Percentiles rank a stretch among this genome's conserved stretches.
These are phyloP conservation scores for Ypsolopha sequella DNA, from an alignment of 2,888 invertebrate genomes.

Conservation along the genomic window DNA sequence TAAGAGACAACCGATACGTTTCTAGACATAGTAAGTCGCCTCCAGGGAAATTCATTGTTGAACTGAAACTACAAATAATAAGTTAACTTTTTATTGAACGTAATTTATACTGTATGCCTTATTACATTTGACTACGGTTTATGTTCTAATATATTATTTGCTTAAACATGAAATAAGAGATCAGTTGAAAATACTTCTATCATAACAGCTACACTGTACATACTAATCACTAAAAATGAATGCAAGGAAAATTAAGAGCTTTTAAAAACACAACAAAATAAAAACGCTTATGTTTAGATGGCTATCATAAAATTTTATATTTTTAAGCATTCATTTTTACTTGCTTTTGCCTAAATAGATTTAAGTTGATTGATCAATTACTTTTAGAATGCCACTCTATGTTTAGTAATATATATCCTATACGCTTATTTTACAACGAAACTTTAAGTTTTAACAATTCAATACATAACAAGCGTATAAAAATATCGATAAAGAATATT, in stretches of 20 bases:
- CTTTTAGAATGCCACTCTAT: background rate
- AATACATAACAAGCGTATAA: slow-evolving; percentile 32
- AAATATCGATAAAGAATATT: slow-evolving; percentile 18
- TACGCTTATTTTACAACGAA: background rate
- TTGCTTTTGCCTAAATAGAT: background rate
- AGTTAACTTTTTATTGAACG: slow-evolving; percentile 66
- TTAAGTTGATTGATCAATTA: background rate
- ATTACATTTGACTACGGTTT: slow-evolving; percentile 51
- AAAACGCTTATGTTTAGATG: background rate
- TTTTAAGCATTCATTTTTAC: background rate
- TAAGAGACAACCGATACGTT: background rate
- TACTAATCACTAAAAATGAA: background rate
- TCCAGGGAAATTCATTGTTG: background rate
- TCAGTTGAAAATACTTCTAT: slow-evolving; percentile 29
- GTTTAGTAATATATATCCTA: too few relatives aligned
- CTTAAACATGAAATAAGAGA: slow-evolving; percentile 22
- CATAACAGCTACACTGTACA: slow-evolving; percentile 21
- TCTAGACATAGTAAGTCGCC: background rate
- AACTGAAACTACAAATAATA: slow-evolving; percentile 27
- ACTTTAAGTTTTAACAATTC: slow-evolving; percentile 11
- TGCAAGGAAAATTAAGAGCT: background rate
- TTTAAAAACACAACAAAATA: background rate
- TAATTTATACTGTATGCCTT: slow-evolving; percentile 46
- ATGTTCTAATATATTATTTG: slow-evolving; percentile 24
- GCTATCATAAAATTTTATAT: background rate